Percentiles rank a stretch among this genome's conserved stretches.
phyloP scores from a whole-genome alignment of 1,140 invertebrate genomes.

The Littorina saxatilis region DNA sequence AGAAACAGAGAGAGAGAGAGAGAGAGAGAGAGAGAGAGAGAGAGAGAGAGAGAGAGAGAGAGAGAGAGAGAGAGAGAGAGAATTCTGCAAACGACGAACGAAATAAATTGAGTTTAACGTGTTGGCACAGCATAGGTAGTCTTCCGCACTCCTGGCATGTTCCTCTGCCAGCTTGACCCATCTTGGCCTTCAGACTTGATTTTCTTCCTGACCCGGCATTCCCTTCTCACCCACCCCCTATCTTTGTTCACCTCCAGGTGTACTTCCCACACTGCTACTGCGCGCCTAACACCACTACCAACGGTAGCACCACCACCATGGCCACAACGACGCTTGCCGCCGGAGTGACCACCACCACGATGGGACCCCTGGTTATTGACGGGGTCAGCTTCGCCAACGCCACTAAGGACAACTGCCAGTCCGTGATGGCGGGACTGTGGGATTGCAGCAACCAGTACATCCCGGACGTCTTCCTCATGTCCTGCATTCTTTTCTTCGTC shows the following conservation, averaged over 20 bases:
- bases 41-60: too few species aligned
- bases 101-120: too few species aligned
- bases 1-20: too few species aligned
- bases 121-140: too few species aligned
- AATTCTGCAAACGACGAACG: too few species aligned
- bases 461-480: conserved; percentile 87
- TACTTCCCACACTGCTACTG: conserved; percentile 31
- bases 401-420: conserved; percentile 11
- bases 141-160: too few species aligned
- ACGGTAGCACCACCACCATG: neutral
- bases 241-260: neutral
- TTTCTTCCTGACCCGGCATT: too few species aligned
- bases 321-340: neutral
- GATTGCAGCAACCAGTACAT: conserved; percentile 49
- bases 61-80: too few species aligned
- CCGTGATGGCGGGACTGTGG: conserved; percentile 15
- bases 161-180: too few species aligned
- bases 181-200: too few species aligned
- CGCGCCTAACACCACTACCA: neutral
- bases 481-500: conserved; percentile 70
- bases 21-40: too few species aligned
- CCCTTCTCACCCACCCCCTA: neutral
- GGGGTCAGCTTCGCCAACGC: conserved; percentile 8
- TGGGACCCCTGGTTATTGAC: conserved; percentile 3
- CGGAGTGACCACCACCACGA: neutral